Conservation (phyloP, 2,113 vertebrate genomes). For the Mustelus asterias region DNA sequence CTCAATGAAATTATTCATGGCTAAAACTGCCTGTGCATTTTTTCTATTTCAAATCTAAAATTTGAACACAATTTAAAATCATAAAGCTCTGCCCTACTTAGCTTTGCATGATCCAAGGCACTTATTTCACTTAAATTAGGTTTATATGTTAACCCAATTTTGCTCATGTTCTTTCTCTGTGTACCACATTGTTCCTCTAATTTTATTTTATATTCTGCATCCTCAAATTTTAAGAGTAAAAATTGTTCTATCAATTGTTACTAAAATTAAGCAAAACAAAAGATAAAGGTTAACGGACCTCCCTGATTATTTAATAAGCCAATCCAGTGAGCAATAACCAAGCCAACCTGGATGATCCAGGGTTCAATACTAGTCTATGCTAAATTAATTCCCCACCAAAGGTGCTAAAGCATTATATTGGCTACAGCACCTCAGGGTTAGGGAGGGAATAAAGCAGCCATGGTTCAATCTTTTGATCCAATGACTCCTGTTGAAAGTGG, state of each 20-base stretch:
- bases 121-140: neutral
- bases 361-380: neutral
- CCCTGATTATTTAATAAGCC: neutral
- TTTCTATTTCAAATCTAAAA: neutral
- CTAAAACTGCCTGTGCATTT: neutral
- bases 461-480: neutral
- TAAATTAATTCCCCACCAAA: neutral
- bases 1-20: neutral
- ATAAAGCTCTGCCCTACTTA: neutral
- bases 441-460: constrained; percentile 1
- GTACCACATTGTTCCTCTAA: neutral
- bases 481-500: neutral
- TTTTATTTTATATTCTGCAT: neutral
- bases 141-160: neutral
- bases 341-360: neutral
- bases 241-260: neutral
- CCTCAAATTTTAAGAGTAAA: neutral
- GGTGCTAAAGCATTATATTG: neutral
- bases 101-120: neutral
- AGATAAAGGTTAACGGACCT: neutral
- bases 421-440: neutral
- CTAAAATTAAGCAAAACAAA: neutral
- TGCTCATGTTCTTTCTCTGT: neutral
- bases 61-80: neutral
- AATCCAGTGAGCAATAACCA: neutral